phyloP scores from a whole-genome alignment of 2,888 invertebrate genomes.

The Cryptocephalus primarius region DNA sequence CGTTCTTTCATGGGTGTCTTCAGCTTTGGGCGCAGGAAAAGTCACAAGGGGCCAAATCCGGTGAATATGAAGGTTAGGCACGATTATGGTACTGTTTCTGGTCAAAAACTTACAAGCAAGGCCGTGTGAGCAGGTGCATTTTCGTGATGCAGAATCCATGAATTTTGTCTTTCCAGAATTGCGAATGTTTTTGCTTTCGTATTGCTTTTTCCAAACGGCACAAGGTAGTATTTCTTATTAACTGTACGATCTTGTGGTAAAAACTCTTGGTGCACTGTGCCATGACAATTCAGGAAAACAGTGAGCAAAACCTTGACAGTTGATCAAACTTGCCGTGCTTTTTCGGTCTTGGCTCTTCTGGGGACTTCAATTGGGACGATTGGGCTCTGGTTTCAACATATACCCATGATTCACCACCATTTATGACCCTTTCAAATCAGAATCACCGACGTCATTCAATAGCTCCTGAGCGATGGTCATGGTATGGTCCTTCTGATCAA shows the following conservation, averaged over 20 bases:
- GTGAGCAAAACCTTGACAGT: conserved; percentile 12
- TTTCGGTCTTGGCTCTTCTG: conserved; percentile 6
- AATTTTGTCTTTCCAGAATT: conserved; percentile 7
- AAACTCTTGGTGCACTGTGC: conserved; percentile 13
- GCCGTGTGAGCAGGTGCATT: not conserved
- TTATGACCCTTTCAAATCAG: no score
- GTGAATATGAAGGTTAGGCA: conserved; percentile 5
- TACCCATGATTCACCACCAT: no score
- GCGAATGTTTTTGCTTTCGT: conserved; percentile 4
- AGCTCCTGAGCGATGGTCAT: not conserved
- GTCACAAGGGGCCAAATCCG: conserved; percentile 4
- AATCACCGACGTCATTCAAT: no score
- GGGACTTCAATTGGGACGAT: conserved; percentile 12
- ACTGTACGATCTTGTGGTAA: conserved; percentile 8
- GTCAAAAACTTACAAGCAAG: not conserved
- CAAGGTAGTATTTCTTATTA: conserved; percentile 10
- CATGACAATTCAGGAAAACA: conserved; percentile 10
- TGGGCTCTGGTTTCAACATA: conserved; percentile 15
- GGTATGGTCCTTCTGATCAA: no score
- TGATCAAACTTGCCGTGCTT: conserved; percentile 9
- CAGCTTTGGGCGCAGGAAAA: conserved; percentile 1
- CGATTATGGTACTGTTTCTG: conserved; percentile 1
- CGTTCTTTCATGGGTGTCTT: not conserved
- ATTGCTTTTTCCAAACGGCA: no score
- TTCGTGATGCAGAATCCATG: conserved; percentile 6